These are phyloP conservation scores for Acomys russatus DNA, from an alignment of 2,797 vertebrate genomes.

Conservation along the genomic window DNA sequence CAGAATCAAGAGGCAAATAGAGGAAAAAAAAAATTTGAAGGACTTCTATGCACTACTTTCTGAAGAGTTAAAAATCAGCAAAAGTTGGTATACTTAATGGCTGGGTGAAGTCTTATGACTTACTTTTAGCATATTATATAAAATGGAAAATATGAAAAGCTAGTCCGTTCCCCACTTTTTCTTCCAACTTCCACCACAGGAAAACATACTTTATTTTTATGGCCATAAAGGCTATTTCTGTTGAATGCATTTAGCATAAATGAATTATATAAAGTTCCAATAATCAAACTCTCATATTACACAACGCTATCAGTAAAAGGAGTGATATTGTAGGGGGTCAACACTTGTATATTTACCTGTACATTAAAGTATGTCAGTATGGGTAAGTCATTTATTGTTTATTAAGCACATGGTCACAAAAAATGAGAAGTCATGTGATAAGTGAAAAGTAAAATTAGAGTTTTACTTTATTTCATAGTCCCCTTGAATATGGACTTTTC, in stretches of 20 bases:
- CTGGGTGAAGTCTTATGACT: constrained; percentile 27
- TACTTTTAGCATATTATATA: constrained; percentile 40
- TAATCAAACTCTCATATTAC: constrained; percentile 63
- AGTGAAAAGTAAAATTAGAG: constrained; percentile 18
- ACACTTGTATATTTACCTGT: neutral
- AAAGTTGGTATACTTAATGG: constrained; percentile 20
- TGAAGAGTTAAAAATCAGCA: neutral
- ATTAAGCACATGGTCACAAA: constrained; percentile 32
- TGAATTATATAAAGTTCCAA: constrained; percentile 51
- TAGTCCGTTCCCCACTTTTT: neutral
- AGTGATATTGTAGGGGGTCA: neutral
- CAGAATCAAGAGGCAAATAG: neutral
- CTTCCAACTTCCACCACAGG: neutral
- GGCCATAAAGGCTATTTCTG: neutral
- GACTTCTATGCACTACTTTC: constrained; percentile 42
- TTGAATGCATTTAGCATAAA: constrained; percentile 25
- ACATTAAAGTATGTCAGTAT: neutral
- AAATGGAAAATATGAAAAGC: constrained; percentile 15
- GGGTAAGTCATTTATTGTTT: constrained; percentile 43
- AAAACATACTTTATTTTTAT: constrained; percentile 64
- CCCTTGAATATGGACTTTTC: neutral
- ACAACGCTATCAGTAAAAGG: constrained; percentile 48
- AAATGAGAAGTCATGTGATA: constrained; percentile 45
- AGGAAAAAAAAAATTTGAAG: constrained; percentile 18
- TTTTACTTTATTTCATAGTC: constrained; percentile 26